Evolutionary conservation across 2,888 invertebrate genomes (phyloP).

Genomic region (Anoncus sp.): DNA sequence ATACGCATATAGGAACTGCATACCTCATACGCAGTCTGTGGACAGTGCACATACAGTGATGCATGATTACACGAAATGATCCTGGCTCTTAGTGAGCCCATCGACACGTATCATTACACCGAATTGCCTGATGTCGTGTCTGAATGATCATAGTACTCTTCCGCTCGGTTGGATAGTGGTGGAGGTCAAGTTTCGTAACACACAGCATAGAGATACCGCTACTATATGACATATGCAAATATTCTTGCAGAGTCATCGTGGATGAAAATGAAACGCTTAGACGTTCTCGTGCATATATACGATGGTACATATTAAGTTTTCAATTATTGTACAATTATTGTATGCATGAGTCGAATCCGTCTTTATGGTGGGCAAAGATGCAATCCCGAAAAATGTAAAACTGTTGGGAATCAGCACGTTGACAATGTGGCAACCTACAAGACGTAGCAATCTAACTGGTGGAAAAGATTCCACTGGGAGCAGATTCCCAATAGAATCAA

Average conservation of each 20-base stretch:
- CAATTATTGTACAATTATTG: neutral
- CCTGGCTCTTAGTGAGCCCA: constrained; percentile 25
- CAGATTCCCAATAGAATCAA: no score
- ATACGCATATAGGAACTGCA: neutral
- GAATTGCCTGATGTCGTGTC: constrained; percentile 58
- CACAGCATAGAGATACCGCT: neutral
- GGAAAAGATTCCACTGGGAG: neutral
- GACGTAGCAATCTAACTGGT: neutral
- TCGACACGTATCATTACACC: constrained; percentile 58
- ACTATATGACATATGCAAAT: neutral
- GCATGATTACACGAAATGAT: constrained; percentile 28
- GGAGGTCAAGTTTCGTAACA: constrained; percentile 58
- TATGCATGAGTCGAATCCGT: neutral
- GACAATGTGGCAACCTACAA: no score
- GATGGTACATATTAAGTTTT: neutral
- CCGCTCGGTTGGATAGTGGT: constrained; percentile 27
- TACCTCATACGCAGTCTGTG: neutral
- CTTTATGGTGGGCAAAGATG: no score
- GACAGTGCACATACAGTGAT: neutral
- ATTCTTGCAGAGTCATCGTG: constrained; percentile 42
- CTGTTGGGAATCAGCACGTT: no score
- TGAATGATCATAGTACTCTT: constrained; percentile 45
- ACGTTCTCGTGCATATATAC: neutral
- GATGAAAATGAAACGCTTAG: constrained; percentile 3
- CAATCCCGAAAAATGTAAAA: no score